Conservation (phyloP, 2,113 vertebrate genomes). For the Todiramphus saurophagus region DNA sequence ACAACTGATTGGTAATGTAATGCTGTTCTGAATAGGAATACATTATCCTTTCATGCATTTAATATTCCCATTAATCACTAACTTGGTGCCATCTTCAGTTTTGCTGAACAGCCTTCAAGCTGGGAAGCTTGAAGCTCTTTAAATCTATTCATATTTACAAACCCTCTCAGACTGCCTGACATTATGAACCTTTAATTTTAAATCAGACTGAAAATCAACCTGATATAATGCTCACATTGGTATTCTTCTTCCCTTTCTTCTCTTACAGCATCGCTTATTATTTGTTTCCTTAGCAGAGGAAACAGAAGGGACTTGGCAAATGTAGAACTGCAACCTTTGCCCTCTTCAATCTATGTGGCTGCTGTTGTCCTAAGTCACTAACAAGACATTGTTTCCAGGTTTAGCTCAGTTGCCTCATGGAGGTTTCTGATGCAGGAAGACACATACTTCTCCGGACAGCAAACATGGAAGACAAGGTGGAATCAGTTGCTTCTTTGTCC, state of each 20-base stretch:
- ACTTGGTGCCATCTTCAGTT: conserved; percentile 21
- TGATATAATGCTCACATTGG: background rate
- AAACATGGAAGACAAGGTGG: background rate
- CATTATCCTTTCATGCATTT: conserved; percentile 50
- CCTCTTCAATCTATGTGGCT: background rate
- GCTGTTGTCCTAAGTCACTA: background rate
- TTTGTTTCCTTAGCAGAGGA: background rate
- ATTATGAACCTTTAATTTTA: conserved; percentile 48
- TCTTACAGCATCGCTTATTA: background rate
- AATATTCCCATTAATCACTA: conserved; percentile 63
- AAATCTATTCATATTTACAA: conserved; percentile 34
- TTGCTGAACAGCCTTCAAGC: conserved; percentile 32
- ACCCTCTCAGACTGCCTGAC: conserved; percentile 6
- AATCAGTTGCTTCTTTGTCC: background rate
- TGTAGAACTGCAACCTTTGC: background rate
- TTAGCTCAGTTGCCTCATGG: background rate
- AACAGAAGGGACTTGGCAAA: background rate
- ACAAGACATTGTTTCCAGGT: background rate
- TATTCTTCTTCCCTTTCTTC: background rate
- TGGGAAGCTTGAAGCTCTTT: conserved; percentile 20
- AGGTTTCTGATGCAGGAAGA: background rate
- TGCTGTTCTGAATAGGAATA: conserved; percentile 59
- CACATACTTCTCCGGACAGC: background rate
- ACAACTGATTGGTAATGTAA: conserved; percentile 57
- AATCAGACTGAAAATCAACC: background rate